Conservation (phyloP, 2,888 invertebrate species). For the Theretra japonica region DNA sequence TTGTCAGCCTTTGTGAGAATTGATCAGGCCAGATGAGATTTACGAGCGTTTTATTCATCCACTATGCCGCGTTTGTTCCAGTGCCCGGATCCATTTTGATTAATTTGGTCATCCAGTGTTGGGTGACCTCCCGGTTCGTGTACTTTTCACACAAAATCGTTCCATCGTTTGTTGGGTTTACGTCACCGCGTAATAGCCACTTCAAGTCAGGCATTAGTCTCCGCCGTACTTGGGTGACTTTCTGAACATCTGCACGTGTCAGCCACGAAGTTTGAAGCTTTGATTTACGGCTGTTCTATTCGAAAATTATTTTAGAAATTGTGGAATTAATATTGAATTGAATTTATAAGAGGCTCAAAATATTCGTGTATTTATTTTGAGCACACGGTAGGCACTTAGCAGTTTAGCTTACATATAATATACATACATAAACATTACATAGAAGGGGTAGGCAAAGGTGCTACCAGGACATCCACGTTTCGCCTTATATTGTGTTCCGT, state of each 20-base stretch:
- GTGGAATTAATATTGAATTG: not conserved
- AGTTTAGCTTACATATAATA: no score
- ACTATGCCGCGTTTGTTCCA: slow-evolving; percentile 21
- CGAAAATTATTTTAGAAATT: not conserved
- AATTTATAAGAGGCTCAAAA: not conserved
- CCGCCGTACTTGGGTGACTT: slow-evolving; percentile 7
- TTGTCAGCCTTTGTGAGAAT: slow-evolving; percentile 11
- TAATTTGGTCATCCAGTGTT: slow-evolving; percentile 16
- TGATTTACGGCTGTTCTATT: slow-evolving; percentile 11
- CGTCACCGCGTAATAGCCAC: slow-evolving; percentile 23
- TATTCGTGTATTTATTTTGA: no score
- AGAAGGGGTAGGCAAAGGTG: no score
- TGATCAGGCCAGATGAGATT: slow-evolving; percentile 10
- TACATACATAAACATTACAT: no score
- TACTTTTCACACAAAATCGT: slow-evolving; percentile 9
- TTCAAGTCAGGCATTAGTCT: slow-evolving; percentile 24
- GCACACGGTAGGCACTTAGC: no score
- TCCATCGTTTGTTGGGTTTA: not conserved
- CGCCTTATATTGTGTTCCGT: no score
- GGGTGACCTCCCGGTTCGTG: not conserved
- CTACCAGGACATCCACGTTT: no score
- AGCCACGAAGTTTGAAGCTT: not conserved
- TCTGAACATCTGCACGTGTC: slow-evolving; percentile 11
- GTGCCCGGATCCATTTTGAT: slow-evolving; percentile 23
- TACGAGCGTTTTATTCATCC: slow-evolving; percentile 4